Percentiles rank a stretch among this genome's conserved stretches.
Evolutionary conservation across 2,888 invertebrate species (phyloP).

Genomic region (Luperina nickerlii): DNA sequence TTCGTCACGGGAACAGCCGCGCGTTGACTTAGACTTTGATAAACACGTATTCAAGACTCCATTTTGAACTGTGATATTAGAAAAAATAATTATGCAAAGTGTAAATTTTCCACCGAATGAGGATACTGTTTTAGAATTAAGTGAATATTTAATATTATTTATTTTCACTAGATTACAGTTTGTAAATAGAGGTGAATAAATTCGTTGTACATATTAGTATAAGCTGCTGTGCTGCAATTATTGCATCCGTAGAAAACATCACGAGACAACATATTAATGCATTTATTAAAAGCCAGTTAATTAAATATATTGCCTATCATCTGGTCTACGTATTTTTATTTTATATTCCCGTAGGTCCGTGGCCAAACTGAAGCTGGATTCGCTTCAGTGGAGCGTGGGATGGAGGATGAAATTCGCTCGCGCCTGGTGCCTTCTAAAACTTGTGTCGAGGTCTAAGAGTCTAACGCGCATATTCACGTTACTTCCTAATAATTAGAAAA

Average conservation of each 20-base stretch:
- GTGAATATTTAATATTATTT: constrained; percentile 82
- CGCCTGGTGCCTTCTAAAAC: too few relatives aligned
- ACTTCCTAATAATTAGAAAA: not conserved
- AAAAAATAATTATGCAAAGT: constrained; percentile 64
- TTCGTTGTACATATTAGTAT: constrained; percentile 83
- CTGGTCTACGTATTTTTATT: constrained; percentile 38
- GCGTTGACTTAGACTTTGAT: constrained; percentile 72
- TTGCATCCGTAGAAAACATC: constrained; percentile 62
- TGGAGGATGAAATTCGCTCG: too few relatives aligned
- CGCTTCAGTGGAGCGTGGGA: too few relatives aligned
- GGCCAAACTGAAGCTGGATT: not conserved
- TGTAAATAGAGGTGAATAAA: constrained; percentile 81
- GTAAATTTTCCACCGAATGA: constrained; percentile 83
- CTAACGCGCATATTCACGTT: not conserved
- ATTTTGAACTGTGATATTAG: constrained; percentile 88
- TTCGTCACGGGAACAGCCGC: constrained; percentile 66
- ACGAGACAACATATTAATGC: constrained; percentile 76
- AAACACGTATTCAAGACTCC: constrained; percentile 85
- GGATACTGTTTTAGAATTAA: constrained; percentile 65
- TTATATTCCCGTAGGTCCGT: not conserved
- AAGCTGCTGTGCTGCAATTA: constrained; percentile 63
- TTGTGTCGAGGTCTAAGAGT: too few relatives aligned
- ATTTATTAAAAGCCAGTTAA: constrained; percentile 81
- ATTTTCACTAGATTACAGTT: constrained; percentile 77
- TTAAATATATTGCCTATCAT: constrained; percentile 72